Percentiles rank a stretch among this genome's conserved stretches.
These are phyloP conservation scores for Neomorphus geoffroyi DNA, from an alignment of 2,797 vertebrate genomes.

Conservation along the genomic window DNA sequence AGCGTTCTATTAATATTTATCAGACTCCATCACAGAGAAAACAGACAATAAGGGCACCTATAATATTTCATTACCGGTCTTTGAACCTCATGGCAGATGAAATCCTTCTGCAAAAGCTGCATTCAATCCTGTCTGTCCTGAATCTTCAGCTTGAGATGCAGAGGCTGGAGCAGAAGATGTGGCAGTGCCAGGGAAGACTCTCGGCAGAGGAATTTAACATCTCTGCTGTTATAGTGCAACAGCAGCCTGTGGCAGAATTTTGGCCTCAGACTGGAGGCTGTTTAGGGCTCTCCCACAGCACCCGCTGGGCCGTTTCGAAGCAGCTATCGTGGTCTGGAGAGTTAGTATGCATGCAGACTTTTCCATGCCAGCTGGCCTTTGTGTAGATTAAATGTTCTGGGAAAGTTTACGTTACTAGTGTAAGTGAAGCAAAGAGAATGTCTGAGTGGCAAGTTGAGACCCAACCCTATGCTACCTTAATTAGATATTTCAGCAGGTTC, in stretches of 20 bases:
- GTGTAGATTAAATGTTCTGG: background rate
- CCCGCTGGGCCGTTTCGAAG: background rate
- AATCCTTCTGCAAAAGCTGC: background rate
- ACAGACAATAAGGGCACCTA: background rate
- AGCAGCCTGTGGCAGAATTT: background rate
- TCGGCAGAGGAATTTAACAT: background rate
- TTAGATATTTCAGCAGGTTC: background rate
- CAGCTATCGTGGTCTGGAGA: background rate
- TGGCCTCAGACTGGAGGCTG: background rate
- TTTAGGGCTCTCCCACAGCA: background rate
- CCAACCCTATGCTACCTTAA: background rate
- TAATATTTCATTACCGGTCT: background rate
- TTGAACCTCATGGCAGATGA: background rate
- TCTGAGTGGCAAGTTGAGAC: background rate
- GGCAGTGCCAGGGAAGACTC: background rate
- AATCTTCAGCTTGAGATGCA: background rate
- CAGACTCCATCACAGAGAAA: background rate
- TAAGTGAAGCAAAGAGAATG: background rate
- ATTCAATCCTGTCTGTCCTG: background rate
- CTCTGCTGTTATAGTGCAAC: background rate
- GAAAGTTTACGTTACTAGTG: background rate
- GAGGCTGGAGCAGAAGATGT: background rate
- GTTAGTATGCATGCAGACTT: background rate
- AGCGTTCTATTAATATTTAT: too few species aligned
- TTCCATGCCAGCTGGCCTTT: background rate